These are phyloP conservation scores for Acanthisitta chloris DNA, from an alignment of 2,113 vertebrate genomes.

Conservation along the genomic window DNA sequence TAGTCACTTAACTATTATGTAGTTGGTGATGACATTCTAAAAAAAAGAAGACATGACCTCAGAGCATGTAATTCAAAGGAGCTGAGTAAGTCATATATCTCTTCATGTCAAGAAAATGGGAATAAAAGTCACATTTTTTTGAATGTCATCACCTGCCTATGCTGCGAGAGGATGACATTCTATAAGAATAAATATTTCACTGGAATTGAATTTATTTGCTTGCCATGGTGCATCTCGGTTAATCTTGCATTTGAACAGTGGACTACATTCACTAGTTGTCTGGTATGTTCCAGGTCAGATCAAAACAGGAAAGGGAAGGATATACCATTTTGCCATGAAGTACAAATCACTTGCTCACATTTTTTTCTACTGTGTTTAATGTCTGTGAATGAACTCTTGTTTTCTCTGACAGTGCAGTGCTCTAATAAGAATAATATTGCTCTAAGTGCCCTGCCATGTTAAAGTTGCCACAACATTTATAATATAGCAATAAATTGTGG, in stretches of 20 bases:
- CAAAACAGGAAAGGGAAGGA: slow-evolving; percentile 39
- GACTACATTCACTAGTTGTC: slow-evolving; percentile 18
- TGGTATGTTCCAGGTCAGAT: slow-evolving; percentile 27
- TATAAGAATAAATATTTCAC: slow-evolving; percentile 69
- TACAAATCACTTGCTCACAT: slow-evolving; percentile 31
- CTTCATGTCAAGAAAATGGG: slow-evolving; percentile 46
- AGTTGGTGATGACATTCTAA: slow-evolving; percentile 18
- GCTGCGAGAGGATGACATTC: slow-evolving; percentile 40
- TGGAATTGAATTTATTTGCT: slow-evolving; percentile 71
- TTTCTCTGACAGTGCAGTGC: slow-evolving; percentile 30
- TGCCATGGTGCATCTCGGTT: slow-evolving; percentile 41
- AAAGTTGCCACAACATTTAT: slow-evolving; percentile 22
- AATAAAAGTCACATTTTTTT: slow-evolving; percentile 69
- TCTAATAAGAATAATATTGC: slow-evolving; percentile 55
- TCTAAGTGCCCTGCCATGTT: background rate
- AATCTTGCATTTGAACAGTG: slow-evolving; percentile 42
- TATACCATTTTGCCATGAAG: slow-evolving; percentile 40
- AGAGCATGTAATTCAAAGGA: slow-evolving; percentile 52
- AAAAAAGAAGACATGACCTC: slow-evolving; percentile 26
- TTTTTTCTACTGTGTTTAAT: slow-evolving; percentile 25
- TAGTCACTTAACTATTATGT: slow-evolving; percentile 25
- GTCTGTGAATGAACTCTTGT: slow-evolving; percentile 36
- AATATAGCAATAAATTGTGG: slow-evolving; percentile 37
- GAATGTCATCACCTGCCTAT: slow-evolving; percentile 67
- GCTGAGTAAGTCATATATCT: slow-evolving; percentile 51